Conservation (phyloP, 2,113 vertebrate species). For the Melozone crissalis region DNA sequence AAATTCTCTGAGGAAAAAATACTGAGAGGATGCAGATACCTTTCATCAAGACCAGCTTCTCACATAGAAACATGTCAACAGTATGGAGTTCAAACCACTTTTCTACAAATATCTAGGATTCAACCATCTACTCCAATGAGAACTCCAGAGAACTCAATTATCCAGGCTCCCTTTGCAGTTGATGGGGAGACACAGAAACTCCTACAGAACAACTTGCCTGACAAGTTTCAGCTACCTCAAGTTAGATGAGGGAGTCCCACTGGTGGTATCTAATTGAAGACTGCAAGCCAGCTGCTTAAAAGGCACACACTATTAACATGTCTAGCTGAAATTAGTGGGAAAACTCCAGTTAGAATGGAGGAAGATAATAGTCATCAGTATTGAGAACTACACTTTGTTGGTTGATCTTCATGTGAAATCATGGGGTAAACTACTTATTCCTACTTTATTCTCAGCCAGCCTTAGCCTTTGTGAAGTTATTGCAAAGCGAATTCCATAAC, state of each 20-base stretch:
- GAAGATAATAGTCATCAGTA: background rate
- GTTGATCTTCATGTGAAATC: background rate
- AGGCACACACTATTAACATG: background rate
- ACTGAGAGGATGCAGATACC: background rate
- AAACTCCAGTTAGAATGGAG: background rate
- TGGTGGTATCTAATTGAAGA: background rate
- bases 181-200: background rate
- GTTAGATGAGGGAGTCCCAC: background rate
- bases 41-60: background rate
- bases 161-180: background rate
- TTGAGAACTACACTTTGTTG: background rate
- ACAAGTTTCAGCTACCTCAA: background rate
- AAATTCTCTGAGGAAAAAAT: background rate
- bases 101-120: background rate
- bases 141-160: background rate
- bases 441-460: background rate
- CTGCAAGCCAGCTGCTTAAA: background rate
- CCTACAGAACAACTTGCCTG: background rate
- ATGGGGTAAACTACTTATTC: background rate
- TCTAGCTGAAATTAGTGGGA: constrained; percentile 2
- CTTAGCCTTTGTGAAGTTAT: background rate
- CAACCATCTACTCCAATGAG: background rate
- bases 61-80: background rate
- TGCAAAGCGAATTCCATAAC: background rate
- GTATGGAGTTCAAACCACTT: background rate